Conservation (phyloP, 23 tunicate genomes). For the Aplidium turbinatum region DNA sequence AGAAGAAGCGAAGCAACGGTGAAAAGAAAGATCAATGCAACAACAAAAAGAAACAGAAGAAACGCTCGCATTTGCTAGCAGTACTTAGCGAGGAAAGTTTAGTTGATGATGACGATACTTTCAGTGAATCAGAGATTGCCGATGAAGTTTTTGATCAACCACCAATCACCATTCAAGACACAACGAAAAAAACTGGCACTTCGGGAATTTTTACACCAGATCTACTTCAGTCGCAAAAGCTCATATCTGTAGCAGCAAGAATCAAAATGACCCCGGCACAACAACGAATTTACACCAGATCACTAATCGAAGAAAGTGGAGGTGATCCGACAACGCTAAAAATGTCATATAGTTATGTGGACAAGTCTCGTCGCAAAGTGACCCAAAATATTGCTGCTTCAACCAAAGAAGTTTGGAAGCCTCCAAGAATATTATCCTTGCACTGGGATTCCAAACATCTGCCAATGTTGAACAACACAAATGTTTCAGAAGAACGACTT, state of each 20-base stretch:
- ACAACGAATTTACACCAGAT: slow-evolving; percentile 10
- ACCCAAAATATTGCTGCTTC: slow-evolving; percentile 12
- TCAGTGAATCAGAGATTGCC: slow-evolving; percentile 16
- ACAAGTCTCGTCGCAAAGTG: slow-evolving; percentile 17
- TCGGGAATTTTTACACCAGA: slow-evolving; percentile 3
- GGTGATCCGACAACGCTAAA: slow-evolving; percentile 13
- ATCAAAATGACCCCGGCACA: slow-evolving; percentile 16
- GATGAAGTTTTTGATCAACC: slow-evolving; percentile 15
- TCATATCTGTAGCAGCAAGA: slow-evolving; percentile 21
- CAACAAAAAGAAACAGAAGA: slow-evolving; percentile 14
- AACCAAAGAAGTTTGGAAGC: slow-evolving; percentile 11
- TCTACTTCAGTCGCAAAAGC: slow-evolving; percentile 20
- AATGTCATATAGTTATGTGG: slow-evolving; percentile 10
- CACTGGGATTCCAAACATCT: slow-evolving; percentile 17
- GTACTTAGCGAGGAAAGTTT: slow-evolving; percentile 1
- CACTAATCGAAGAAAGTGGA: slow-evolving; percentile 13
- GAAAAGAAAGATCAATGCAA: slow-evolving; percentile 13
- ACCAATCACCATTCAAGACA: slow-evolving; percentile 15
- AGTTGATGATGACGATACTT: slow-evolving; percentile 8
- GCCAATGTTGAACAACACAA: slow-evolving; percentile 4
- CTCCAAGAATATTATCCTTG: slow-evolving; percentile 16
- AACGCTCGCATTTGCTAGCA: background rate
- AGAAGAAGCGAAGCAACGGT: background rate
- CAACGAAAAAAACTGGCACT: slow-evolving; percentile 24
- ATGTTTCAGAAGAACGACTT: slow-evolving; percentile 14